phyloP scores from a whole-genome alignment of 2,797 vertebrate genomes.

The Rhabdomys pumilio region DNA sequence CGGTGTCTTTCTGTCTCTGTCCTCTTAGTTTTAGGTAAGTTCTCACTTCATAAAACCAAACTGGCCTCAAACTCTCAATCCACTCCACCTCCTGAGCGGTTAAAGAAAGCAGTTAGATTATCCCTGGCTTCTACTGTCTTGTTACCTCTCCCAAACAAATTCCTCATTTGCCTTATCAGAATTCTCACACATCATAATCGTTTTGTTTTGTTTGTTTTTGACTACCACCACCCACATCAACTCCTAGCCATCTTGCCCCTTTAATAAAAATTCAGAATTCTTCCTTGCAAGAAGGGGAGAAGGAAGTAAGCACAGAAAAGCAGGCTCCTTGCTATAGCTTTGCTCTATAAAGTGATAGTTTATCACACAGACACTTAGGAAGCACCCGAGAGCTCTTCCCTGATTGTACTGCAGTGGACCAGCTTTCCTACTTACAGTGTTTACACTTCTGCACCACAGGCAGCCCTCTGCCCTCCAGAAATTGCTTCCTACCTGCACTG shows the following conservation, averaged over 20 bases:
- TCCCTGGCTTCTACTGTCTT: background rate
- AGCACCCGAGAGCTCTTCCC: background rate
- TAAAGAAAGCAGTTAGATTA: no score
- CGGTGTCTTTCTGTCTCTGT: background rate
- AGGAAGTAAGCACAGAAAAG: background rate
- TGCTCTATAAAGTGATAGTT: background rate
- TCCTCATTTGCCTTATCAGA: background rate
- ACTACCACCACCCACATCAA: background rate
- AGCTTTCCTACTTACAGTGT: background rate
- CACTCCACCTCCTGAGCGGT: background rate
- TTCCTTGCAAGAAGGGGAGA: background rate
- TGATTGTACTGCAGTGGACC: background rate
- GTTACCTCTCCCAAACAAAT: no score
- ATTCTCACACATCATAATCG: no score
- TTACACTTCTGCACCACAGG: no score
- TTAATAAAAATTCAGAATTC: background rate
- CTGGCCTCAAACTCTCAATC: background rate
- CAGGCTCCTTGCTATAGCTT: background rate
- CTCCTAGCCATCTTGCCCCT: no score
- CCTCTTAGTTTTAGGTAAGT: background rate
- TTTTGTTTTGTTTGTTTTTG: background rate
- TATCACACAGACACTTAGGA: background rate
- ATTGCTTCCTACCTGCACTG: slow-evolving; percentile 91
- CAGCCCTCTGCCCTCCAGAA: fast-evolving
- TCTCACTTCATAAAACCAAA: background rate